phyloP scores from a whole-genome alignment of 2,797 vertebrate genomes.

The Coendou prehensilis region DNA sequence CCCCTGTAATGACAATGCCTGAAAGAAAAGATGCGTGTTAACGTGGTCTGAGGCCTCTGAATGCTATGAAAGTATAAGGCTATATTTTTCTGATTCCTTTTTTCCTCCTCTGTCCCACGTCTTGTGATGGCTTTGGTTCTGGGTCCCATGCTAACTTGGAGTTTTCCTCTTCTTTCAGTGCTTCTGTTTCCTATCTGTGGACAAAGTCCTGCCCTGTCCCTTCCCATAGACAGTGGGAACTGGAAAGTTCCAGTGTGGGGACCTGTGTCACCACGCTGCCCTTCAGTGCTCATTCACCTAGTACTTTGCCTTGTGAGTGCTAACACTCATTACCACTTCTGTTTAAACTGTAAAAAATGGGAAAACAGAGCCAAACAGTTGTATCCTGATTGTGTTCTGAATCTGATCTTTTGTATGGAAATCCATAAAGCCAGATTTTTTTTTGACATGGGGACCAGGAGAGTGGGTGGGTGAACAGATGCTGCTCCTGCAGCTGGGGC shows the following conservation, averaged over 20 bases:
- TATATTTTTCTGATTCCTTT: background rate
- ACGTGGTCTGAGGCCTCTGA: accelerated
- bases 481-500: accelerated
- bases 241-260: background rate
- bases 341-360: background rate
- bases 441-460: background rate
- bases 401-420: background rate
- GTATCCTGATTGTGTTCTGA: background rate
- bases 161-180: background rate
- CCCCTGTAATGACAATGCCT: background rate
- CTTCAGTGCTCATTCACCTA: accelerated
- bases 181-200: background rate
- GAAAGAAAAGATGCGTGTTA: accelerated
- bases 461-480: background rate
- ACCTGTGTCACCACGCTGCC: accelerated
- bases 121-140: background rate
- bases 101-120: background rate
- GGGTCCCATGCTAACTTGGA: background rate
- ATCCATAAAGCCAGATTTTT: background rate
- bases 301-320: background rate
- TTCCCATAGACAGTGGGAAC: background rate
- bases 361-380: background rate
- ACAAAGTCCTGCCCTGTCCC: background rate
- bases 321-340: background rate
- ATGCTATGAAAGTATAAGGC: accelerated